Evolutionary conservation across 1,140 invertebrate species (phyloP).

Genomic region (Aphidius gifuensis): DNA sequence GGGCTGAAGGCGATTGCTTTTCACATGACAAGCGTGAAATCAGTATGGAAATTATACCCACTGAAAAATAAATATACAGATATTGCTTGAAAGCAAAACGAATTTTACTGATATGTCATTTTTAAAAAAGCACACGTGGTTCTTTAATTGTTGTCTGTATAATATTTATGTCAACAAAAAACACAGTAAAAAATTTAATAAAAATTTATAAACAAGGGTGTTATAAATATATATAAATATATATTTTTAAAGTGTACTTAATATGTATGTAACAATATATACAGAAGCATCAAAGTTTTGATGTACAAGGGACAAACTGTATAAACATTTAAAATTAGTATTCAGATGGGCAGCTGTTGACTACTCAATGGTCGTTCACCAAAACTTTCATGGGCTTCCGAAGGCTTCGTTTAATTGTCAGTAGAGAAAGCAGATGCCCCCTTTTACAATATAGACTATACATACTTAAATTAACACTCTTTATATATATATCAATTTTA

Average conservation of each 20-base stretch:
- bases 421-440: slow-evolving; percentile 42
- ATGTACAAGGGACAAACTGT: slow-evolving; percentile 31
- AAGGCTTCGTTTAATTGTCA: slow-evolving; percentile 54
- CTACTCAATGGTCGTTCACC: slow-evolving; percentile 39
- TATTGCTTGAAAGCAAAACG: background rate
- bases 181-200: background rate
- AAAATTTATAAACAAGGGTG: background rate
- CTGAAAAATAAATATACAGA: slow-evolving; percentile 5
- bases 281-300: too few relatives aligned
- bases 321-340: slow-evolving; percentile 54
- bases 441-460: slow-evolving; percentile 18
- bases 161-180: too few relatives aligned
- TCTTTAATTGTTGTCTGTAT: too few relatives aligned
- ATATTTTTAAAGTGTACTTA: background rate
- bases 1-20: background rate
- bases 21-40: slow-evolving; percentile 46
- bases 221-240: background rate
- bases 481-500: slow-evolving; percentile 3
- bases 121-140: background rate
- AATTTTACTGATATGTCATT: background rate
- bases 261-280: background rate
- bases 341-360: slow-evolving; percentile 52
- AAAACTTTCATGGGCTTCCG: slow-evolving; percentile 50
- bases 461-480: slow-evolving; percentile 14
- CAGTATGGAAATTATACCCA: slow-evolving; percentile 42